Base-by-base conservation (phyloP, 2,113 vertebrate species). In the Rhinichthys klamathensis region DNA sequence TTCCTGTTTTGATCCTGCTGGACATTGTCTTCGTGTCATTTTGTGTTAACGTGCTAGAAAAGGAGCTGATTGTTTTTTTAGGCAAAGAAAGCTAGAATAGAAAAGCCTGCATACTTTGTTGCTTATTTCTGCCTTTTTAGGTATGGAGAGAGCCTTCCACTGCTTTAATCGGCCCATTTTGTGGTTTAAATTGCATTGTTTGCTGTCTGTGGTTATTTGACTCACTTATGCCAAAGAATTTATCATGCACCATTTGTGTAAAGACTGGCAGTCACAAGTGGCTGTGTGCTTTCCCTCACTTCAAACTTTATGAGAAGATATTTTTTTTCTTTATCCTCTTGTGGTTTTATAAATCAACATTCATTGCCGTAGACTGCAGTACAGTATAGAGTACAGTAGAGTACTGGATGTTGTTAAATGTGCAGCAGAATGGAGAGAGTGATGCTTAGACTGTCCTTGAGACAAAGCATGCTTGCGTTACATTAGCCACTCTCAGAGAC, bases 1-100 rank as follows among this genome's bases (percentile, higher is more conserved):
- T 92, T 94, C 89, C 88, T 87, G 93, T 91, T 93, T 90, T 90
- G 84, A 83, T 91, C 60, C 46, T 82, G 80, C 32, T 86, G 83
- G 75, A 80, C 86, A 75, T 85, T 78, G 83, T 89, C 70, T 89
- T 76, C 88, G 88, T 91, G 90, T 92, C 85, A 85, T 27, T 54
- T 79, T 78, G 51, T 77, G 18, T 76, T 38, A 84, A 21, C 46
- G 38, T 46, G n/a, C 8, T 35, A 27, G 56, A 25, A 79, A 79
- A 81, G 49, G 44, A 41, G 21, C 69, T 4, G 82, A 73, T 61
- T 32, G 32, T 61, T 65, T 41, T 83, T 84, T 63, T 35, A 35
- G 69, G 32, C 56, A 5, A 76, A 70, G 76, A 83, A 79, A 15
- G 23, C 30, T 60, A 51, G 6, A 21, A 79, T 51, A 83, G 35